A percentile compares a stretch with the other conserved stretches of the same genome.
These are phyloP conservation scores for Aphrocallistes beatrix DNA, from an alignment of 37 sponge, comb jelly and placozoan genomes.

Conservation along the genomic window DNA sequence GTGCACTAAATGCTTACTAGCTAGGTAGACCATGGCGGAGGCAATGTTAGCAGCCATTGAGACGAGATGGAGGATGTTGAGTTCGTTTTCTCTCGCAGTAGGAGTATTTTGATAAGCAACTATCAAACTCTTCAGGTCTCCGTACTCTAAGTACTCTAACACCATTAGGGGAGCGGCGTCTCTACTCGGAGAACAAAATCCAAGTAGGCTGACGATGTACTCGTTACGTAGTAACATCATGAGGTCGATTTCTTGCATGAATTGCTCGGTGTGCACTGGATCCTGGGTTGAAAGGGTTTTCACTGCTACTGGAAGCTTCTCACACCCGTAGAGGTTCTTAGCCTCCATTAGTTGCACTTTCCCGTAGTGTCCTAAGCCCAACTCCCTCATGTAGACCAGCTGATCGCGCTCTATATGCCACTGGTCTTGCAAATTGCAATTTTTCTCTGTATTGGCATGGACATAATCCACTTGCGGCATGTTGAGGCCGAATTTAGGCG, in stretches of 20 bases:
- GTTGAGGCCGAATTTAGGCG: not conserved
- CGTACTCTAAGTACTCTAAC: not conserved
- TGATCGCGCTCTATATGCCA: not conserved
- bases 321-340: not conserved
- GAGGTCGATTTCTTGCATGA: not conserved
- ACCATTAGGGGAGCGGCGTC: not conserved
- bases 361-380: not conserved
- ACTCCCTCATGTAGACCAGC: not conserved
- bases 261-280: not conserved
- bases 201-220: not conserved
- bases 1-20: not conserved
- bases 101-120: not conserved
- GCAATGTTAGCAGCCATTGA: not conserved
- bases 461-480: not conserved
- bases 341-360: constrained; percentile 9
- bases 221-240: constrained; percentile 1
- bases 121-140: constrained; percentile 14
- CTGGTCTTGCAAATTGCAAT: not conserved
- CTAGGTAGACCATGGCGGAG: not conserved
- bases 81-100: not conserved
- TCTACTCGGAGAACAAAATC: not conserved
- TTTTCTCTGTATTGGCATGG: not conserved
- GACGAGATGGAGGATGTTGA: not conserved
- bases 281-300: not conserved
- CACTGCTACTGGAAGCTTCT: not conserved